Base-by-base conservation (phyloP, 2,797 vertebrate species). In the Liparis tanakae region DNA sequence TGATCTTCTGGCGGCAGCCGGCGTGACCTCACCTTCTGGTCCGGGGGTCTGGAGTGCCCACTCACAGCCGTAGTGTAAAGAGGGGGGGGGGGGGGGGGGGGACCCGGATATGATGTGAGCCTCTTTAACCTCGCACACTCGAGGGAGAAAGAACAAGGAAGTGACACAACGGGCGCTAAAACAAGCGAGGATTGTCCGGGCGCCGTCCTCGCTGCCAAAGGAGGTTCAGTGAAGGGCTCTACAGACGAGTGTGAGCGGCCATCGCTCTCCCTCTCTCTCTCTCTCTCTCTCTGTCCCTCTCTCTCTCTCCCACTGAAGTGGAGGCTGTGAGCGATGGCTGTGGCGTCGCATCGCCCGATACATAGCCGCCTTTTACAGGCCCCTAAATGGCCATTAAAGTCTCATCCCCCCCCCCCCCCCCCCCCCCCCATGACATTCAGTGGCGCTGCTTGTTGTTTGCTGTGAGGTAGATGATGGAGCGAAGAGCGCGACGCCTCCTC, bases 361-460 rank as follows among this genome's bases (percentile, higher is more conserved):
- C 94, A 87, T 93, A 89, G 94, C 94, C 93, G 94, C 94, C 95
- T 96, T 92, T 96, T 94, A 95, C 93, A 94, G 93, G 76, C 92
- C 89, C 93, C 79, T 79, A 93, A 96, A 95, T 85, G 85, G 85
- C 94, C 94, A 95, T 96, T 96, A 95, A 95, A 95, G 93, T 93
- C 95, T 93, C 94, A 96, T 96, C 94, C 95, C 94, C 95, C 96
- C 95, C 96, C 93, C 67, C 66, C 93, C 88, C 87, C 89, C 86
- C 88, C 88, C 82, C 88, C 59, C 20, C 56, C 7, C 57, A 18
- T 41, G 41, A 56, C 37, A 46, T 51, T 59, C 46, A 56, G 8
- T 17, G 18, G 13, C 56, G 13, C 36, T 18, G 14, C 61, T 74
- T 54, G 22, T 46, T 54, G n/a, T 58, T 71, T 71, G 14, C 34